Conservation (phyloP, 2,888 invertebrate species). For the Oxytorus armatus region DNA sequence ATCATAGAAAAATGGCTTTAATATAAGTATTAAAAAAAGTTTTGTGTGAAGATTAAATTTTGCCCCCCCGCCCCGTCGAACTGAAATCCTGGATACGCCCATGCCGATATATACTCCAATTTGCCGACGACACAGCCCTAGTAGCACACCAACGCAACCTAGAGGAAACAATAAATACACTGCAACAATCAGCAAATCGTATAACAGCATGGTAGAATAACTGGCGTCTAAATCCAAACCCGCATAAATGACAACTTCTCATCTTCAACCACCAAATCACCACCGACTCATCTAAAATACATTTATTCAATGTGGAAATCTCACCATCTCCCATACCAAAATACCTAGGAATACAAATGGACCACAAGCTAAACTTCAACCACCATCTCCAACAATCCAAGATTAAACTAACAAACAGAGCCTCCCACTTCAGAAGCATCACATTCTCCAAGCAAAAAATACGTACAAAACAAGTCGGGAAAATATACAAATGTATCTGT, state of each 20-base stretch:
- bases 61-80: too few species aligned
- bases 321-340: background rate
- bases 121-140: background rate
- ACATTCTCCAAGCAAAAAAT: background rate
- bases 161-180: background rate
- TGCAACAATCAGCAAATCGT: background rate
- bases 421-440: background rate
- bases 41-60: too few species aligned
- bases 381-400: background rate
- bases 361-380: constrained; percentile 4
- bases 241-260: background rate
- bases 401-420: background rate
- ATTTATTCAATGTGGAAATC: background rate
- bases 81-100: too few species aligned
- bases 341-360: constrained; percentile 2
- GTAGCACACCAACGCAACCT: background rate
- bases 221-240: background rate
- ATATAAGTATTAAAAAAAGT: too few species aligned
- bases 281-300: background rate
- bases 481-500: too few species aligned
- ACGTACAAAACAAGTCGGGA: too few species aligned
- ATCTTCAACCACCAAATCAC: constrained; percentile 4
- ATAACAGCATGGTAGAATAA: background rate
- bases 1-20: too few species aligned
- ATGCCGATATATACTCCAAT: background rate